phyloP scores from a whole-genome alignment of 2,113 vertebrate species.

The Amphiprion percula region DNA sequence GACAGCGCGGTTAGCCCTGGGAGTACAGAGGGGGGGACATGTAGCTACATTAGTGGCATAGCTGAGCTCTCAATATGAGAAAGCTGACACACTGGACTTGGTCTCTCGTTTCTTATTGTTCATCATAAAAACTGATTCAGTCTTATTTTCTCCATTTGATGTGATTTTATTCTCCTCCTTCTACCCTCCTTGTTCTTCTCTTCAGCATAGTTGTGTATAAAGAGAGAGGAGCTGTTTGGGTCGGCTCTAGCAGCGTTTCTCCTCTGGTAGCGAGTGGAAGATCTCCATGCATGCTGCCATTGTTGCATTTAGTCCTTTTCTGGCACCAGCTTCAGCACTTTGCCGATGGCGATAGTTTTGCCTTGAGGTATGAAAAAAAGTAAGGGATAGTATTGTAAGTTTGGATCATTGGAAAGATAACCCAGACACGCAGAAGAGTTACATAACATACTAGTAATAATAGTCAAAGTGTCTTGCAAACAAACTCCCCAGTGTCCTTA shows the following conservation, averaged over 20 bases:
- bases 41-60: conserved; percentile 97
- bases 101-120: conserved; percentile 79
- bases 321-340: conserved; percentile 99
- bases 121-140: conserved; percentile 84
- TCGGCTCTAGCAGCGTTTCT: conserved; percentile 90
- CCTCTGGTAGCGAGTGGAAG: conserved; percentile 90
- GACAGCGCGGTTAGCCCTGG: conserved; percentile 52
- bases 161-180: conserved; percentile 61
- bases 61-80: conserved; percentile 99
- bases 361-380: conserved; percentile 81
- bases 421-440: neutral
- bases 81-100: conserved; percentile 98
- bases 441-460: too few relatives aligned
- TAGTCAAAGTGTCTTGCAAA: too few relatives aligned
- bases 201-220: conserved; percentile 88
- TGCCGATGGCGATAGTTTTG: conserved; percentile 99
- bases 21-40: conserved; percentile 55
- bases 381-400: neutral
- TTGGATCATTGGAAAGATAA: neutral
- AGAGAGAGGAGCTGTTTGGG: conserved; percentile 90
- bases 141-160: conserved; percentile 77
- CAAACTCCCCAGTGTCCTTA: conserved; percentile 70
- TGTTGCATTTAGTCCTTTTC: conserved; percentile 96
- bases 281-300: conserved; percentile 79
- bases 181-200: conserved; percentile 56